Conservation (phyloP, 1,140 invertebrate genomes). For the Eufriesea mexicana region DNA sequence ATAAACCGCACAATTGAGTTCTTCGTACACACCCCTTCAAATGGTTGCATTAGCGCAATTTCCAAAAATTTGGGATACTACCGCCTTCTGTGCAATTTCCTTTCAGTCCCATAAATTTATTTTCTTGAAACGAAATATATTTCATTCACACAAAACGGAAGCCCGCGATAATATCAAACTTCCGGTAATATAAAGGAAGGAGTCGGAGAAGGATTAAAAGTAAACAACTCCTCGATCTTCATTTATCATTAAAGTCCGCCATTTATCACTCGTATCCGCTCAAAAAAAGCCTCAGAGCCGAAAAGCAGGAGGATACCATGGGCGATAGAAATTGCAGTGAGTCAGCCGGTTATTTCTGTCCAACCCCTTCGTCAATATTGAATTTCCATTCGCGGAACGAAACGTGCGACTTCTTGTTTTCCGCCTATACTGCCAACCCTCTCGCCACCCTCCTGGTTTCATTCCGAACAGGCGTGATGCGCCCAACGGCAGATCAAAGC, state of each 20-base stretch:
- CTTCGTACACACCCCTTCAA: too few species aligned
- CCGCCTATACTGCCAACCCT: too few species aligned
- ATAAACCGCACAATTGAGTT: too few species aligned
- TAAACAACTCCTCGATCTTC: neutral
- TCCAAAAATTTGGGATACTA: too few species aligned
- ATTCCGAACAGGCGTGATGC: neutral
- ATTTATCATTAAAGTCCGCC: neutral
- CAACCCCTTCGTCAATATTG: constrained; percentile 13
- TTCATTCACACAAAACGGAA: too few species aligned
- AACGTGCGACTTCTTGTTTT: neutral
- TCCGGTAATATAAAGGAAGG: neutral
- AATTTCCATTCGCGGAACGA: neutral
- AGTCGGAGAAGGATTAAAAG: neutral
- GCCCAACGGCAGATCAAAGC: neutral
- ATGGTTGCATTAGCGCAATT: too few species aligned
- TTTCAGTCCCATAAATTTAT: too few species aligned
- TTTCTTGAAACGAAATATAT: too few species aligned
- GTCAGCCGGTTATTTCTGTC: neutral
- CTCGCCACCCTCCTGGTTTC: neutral
- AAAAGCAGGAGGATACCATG: neutral
- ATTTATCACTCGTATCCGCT: too few species aligned
- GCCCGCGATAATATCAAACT: neutral
- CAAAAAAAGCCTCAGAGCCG: neutral
- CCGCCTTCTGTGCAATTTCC: too few species aligned
- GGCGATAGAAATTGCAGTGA: neutral